Base-by-base conservation (phyloP, 2,888 invertebrate species). In the Patella ulyssiponensis region DNA sequence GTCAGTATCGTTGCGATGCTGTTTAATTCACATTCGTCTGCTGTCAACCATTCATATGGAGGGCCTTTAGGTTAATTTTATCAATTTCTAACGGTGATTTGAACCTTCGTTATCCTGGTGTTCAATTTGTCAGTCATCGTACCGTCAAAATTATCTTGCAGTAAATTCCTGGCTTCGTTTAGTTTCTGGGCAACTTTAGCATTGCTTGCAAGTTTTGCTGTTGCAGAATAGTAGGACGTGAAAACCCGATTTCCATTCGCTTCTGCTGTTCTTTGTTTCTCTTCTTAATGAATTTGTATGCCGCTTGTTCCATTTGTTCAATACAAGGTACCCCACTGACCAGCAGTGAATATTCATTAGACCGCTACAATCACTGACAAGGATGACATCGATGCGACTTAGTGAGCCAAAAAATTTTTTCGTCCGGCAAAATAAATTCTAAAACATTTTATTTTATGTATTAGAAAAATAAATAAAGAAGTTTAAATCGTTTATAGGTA, bases 201-300 rank as follows among this genome's bases (percentile, higher is more conserved):
- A 23, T 53, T 64, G 33, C 69, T 33, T 33, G 27, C 1, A 27
- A 27, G 27, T 27, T 27, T 2, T 33, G 33, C 33, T 33, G 33
- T 33, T 33, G 33, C 33, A 3, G 33, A 33, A 33, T 4, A 33
- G 33, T 33, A 4, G 33, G 33, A 33, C 33, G 33, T 33, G 2
- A 33, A 33, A 33, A 2, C 3, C 3, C 3, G 0, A 33, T 33
- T 3, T 33, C 33, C 2, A 3, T 33, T 33, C 33, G 72, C n/a
- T 51, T 74, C 44, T 69, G 52, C 33, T 74, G 77, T 53, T 77
- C 69, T 27, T 79, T 69, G 69, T 79, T 71, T 20, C 74, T 70
- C 72, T 76, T 71, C 52, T 54, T 58, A 4, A 71, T 70, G 53
- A 79, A 79, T 23, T 52, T 70, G 58, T 70, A 71, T 69, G 64